These are phyloP conservation scores for Sylvilagus bachmani DNA, from an alignment of 2,113 vertebrate genomes.

Conservation along the genomic window DNA sequence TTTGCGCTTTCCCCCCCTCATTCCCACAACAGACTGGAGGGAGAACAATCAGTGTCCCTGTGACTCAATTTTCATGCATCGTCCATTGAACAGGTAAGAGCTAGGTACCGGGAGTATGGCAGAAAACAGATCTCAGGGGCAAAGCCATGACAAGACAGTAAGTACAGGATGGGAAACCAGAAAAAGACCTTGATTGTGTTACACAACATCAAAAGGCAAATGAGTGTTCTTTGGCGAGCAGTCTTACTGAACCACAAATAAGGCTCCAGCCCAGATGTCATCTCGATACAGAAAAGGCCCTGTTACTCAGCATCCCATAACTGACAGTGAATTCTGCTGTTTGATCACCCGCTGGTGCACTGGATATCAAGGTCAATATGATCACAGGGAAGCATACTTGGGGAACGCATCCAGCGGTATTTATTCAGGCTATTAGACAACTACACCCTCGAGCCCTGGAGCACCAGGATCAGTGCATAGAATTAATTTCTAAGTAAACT, in stretches of 20 bases:
- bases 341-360: neutral
- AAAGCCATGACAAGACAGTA: neutral
- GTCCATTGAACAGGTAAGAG: neutral
- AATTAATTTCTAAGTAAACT: conserved; percentile 54
- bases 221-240: neutral
- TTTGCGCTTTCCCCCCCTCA: neutral
- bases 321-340: neutral
- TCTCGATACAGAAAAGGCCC: neutral
- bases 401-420: neutral
- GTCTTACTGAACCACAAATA: conserved; percentile 6
- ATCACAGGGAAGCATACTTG: conserved; percentile 22
- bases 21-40: neutral
- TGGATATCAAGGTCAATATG: conserved; percentile 63
- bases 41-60: neutral
- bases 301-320: neutral
- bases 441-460: conserved; percentile 28
- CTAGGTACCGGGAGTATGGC: neutral
- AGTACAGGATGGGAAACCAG: neutral
- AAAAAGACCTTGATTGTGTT: neutral
- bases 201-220: conserved; percentile 12
- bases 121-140: neutral
- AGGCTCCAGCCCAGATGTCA: neutral
- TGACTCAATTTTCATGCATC: neutral
- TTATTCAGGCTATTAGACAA: conserved; percentile 57
- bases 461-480: neutral